Evolutionary conservation across 2,888 invertebrate genomes (phyloP), one percentile per base, ranked within the genome.

Genomic region (Polydesmus complanatus): DNA sequence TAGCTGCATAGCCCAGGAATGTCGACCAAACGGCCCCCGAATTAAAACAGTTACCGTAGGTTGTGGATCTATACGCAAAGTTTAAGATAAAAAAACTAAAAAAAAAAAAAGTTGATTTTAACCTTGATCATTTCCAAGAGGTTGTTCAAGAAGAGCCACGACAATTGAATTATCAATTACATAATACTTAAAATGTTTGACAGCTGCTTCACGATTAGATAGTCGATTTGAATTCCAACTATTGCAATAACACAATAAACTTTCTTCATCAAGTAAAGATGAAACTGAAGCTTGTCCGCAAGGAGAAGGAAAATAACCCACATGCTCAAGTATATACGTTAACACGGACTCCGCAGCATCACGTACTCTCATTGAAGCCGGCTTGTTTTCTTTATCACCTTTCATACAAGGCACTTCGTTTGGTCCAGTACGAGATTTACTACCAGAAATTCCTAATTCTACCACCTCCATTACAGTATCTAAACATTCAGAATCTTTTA

Each of bases 311-410:
- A 88, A 88, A 69, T 86, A 87, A 0, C 88, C 89, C 49, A 86
- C 86, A 78, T 93, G 91, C 73, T 94, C 93, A 63, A 95, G 79
- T 66, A 96, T 88, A 63, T 88, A 83, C 67, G 92, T 90, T 3
- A 97, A 79, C 49, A 97, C 78, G 65, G 88, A 88, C 74, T 98
- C 97, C 0, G 97, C 98, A 0, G 97, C 95, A 75, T 98, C 97
- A 62, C 94, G 82, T 0, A 98, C 98, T 66, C 98, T 79, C 86
- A 95, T 90, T 0, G 97, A 97, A 0, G 93, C 96, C 0, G 98
- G 96, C 72, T 95, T 96, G 63, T 94, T 73, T 74, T 93, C 91
- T 72, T 97, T 97, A 67, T 94, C 92, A 67, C 93, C 92, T 73
- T 96, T 96, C 82, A 90, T 86, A 74, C 88, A 88, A 0, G 91